Evolutionary conservation across 2,797 vertebrate genomes (phyloP).

Genomic region (Echiichthys vipera): DNA sequence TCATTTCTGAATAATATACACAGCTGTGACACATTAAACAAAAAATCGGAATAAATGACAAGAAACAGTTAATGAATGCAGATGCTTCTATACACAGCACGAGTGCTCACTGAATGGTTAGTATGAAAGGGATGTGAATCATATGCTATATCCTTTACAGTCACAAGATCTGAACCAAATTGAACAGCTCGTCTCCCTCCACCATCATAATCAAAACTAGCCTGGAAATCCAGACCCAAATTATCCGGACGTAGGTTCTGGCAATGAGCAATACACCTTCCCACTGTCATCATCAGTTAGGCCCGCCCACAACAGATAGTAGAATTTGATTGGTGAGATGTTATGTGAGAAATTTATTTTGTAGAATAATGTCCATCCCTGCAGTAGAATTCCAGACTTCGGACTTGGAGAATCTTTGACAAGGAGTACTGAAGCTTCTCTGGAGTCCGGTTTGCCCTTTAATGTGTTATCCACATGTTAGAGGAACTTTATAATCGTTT

Average conservation of each 20-base stretch:
- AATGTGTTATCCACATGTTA: background rate
- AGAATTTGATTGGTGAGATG: too few relatives aligned
- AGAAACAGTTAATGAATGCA: too few relatives aligned
- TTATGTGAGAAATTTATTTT: background rate
- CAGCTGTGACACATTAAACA: too few relatives aligned
- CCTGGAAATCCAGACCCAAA: too few relatives aligned
- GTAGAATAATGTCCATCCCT: background rate
- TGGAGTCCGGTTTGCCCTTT: background rate
- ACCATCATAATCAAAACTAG: background rate
- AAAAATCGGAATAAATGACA: too few relatives aligned
- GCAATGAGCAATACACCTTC: too few relatives aligned
- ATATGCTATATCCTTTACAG: background rate
- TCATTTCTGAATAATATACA: too few relatives aligned
- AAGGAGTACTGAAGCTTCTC: background rate
- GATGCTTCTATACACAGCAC: too few relatives aligned
- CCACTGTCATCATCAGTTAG: too few relatives aligned
- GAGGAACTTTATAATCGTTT: background rate
- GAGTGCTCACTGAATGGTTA: background rate
- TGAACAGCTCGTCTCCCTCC: background rate
- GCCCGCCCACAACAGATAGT: too few relatives aligned
- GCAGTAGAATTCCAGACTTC: background rate
- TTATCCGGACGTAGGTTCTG: too few relatives aligned
- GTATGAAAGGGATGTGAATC: background rate
- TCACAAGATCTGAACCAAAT: background rate
- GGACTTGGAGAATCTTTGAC: too few relatives aligned